Evolutionary conservation across 2,797 vertebrate species (phyloP), one percentile per base, ranked within the genome.

Genomic region (Megaceryle alcyon): DNA sequence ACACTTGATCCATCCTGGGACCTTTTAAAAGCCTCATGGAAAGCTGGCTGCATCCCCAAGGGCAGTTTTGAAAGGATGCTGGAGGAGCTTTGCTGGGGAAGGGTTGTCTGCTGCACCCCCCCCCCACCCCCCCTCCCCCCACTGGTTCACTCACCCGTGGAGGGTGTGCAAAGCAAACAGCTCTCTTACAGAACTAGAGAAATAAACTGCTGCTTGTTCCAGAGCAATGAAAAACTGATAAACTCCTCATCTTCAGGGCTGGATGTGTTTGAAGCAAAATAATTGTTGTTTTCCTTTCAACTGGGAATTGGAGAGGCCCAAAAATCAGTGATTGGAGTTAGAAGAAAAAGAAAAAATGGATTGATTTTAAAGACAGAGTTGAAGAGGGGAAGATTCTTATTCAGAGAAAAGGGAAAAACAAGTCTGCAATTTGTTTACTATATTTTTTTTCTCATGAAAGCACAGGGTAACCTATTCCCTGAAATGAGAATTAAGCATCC

Each of bases 61-160:
- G 39, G 19, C 0, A 1, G 13, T 82, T 88, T n/a, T 3, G 37
- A 44, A 57, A 1, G 4, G 73, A 37, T 60, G 48, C 26, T 29
- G 13, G 7, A 53, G 71, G 72, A 53, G 8, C 19, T 85, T 81
- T 68, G 51, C 49, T 4, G 14, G 22, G 17, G 37, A 4, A 4
- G 14, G 10, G 25, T 39, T 20, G 8, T 53, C 3, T 4, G 12
- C 31, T 49, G 14, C 43, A 35, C 10, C 10, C 14, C 43, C 41
- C 29, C n/a, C 5, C 0, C 43, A 35, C 10, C 10, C 14, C 43
- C 41, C 29, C n/a, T 4, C 0, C 14, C 1, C 56, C 39, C 39
- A 39, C 39, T 46, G 41, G 14, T 49, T 88, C 49, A 53, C 21
- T 31, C 19, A 1, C 39, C 54, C 3, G 1, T 14, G 8, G 43